Evolutionary conservation across 2,888 invertebrate species (phyloP), one percentile per base, ranked within the genome.

Genomic region (Drosophila vallismaia): DNA sequence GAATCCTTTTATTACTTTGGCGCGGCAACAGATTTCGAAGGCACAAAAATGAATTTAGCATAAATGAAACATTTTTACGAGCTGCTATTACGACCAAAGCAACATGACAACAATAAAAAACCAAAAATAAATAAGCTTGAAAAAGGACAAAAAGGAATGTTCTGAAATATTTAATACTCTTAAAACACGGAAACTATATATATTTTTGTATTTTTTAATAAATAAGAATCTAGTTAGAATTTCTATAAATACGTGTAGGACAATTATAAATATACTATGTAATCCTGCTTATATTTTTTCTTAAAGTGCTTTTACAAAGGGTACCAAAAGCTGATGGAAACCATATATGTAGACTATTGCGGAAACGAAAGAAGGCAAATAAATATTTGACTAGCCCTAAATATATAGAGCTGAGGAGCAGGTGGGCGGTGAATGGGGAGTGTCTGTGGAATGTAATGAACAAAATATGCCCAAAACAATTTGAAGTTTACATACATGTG

Each of bases 21-120:
- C 75, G 76, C 80, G 79, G 80, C 85, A 83, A 85, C 80, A 85
- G 85, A 84, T 84, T 85, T 82, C 46, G 76, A 69, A 68, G 79
- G 79, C 75, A 80, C 78, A 84, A 83, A 85, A 79, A 82, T 84
- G 82, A 85, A 79, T 85, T 85, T 85, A 80, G 84, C 86, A 85
- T 85, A 86, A 85, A 86, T 86, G 84, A 85, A 85, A 85, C 84
- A 85, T 85, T 85, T 85, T 85, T 85, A 85, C 84, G 85, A 86
- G 84, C 86, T 82, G 82, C 75, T 81, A 86, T 85, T 85, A 84
- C 85, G 74, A 64, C 68, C 72, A 74, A 74, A 67, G 53, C 60
- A 71, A 69, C 72, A 73, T 56, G 56, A 74, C 62, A 62, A 69
- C 66, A 71, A 60, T 64, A 58, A 64, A 68, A 69, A 44, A 59